Base-by-base conservation (phyloP, 37 sponge, comb jelly and placozoan genomes). In the Geodia barretti region DNA sequence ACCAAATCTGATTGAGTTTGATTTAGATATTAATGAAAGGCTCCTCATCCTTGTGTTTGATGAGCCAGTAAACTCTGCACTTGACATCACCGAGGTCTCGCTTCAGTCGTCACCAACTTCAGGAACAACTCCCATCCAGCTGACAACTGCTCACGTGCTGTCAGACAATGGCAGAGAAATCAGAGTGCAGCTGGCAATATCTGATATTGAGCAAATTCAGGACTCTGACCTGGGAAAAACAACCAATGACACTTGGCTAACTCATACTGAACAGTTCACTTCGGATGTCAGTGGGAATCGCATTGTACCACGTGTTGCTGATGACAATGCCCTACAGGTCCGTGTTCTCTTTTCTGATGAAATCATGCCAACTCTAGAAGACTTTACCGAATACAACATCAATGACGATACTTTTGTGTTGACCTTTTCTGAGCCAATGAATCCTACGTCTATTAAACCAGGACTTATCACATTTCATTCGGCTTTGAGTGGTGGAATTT, bases 361-460 rank as follows among this genome's bases (percentile, higher is more conserved):
- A 14, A 59, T 83, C 4, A 54, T 83, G 30, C 95, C 95, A 37
- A 72, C 79, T 2, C 62, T 95, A 0, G 26, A 68, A 1, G 32
- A 67, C 19, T 95, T 95, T 62, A 47, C 32, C 20, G 70, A 63
- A 33, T 84, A 90, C 70, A 41, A 95, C 61, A 64, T 85, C 32
- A 91, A 85, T 77, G 73, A 39, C 9, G 81, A 81, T 1, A 43
- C 54, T 26, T 79, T 95, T 25, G 75, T 74, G n/a, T 92, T 95
- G 39, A 62, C 72, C 25, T 95, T 95, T 71, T 95, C 95, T 38
- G 92, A 95, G 36, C 95, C 95, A 24, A 78, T 95, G 71, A 68
- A 84, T 69, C 38, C 73, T 3, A 43, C 69, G 4, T 32, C 68
- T 35, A 61, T 89, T 28, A 39, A 64, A 35, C 83, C 87, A 33